These are phyloP conservation scores for Charina bottae DNA, from an alignment of 2,113 vertebrate genomes.

Conservation along the genomic window DNA sequence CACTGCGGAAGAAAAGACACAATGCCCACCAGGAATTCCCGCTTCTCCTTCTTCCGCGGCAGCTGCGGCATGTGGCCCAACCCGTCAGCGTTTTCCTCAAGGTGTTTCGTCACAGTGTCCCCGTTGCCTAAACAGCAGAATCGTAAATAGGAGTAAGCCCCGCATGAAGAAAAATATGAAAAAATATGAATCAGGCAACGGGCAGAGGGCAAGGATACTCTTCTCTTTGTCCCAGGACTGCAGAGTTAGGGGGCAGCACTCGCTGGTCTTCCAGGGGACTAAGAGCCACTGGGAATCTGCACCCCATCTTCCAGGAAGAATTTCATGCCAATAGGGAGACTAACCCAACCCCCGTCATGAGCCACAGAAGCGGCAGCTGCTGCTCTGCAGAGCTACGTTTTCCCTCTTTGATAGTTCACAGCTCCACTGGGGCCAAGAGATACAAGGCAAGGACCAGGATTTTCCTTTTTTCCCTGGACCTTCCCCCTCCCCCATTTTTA, in stretches of 20 bases:
- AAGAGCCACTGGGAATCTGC: no score
- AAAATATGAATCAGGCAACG: background rate
- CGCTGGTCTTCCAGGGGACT: background rate
- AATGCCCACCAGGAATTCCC: slow-evolving; percentile 89
- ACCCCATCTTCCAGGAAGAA: background rate
- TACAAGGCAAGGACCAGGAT: background rate
- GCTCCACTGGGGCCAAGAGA: background rate
- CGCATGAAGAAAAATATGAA: background rate
- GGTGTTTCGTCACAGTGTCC: slow-evolving; percentile 80
- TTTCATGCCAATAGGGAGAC: background rate
- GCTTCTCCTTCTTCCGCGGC: slow-evolving; percentile 88
- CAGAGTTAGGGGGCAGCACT: background rate
- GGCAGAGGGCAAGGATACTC: background rate
- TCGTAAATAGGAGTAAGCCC: background rate
- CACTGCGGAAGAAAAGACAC: background rate
- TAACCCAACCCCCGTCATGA: background rate
- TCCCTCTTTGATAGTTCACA: background rate
- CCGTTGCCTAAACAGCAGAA: slow-evolving; percentile 74
- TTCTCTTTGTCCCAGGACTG: background rate
- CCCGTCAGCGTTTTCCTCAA: slow-evolving; percentile 78
- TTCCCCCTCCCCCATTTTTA: background rate
- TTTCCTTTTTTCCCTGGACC: background rate
- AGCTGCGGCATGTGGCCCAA: slow-evolving; percentile 79
- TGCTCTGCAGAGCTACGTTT: background rate
- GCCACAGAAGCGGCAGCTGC: background rate